Evolutionary conservation across 53 echinoderm and acorn worm species (phyloP), one percentile per base, ranked within the genome.

Genomic region (Zoroaster sp.): DNA sequence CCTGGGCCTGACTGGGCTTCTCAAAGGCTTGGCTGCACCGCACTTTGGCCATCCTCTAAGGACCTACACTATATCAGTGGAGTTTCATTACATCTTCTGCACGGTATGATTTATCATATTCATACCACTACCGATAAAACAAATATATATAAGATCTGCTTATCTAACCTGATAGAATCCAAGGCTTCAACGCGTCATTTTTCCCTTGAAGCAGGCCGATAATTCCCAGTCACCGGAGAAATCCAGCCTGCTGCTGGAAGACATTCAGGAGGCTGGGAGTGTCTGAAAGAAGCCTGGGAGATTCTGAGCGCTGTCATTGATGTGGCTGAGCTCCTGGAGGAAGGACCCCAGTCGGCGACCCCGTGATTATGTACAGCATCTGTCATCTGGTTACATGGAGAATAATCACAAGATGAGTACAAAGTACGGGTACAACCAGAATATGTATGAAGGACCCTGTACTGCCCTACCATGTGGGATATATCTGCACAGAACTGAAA

Each of bases 221-320:
- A 15, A 37, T 59, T 1, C 31, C 78, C 38, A 78, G 40, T 63
- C 63, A n/a, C 78, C 78, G 0, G 59, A 10, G n/a, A 34, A 69
- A 53, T 39, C 28, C 34, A 77, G 55, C 34, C 18, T 47, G 38
- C 28, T 1, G 31, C 35, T 86, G 30, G 45, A 90, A 85, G 28
- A 13, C 3, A 8, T 10, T 25, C 13, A 91, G 33, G n/a, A 91
- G 78, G 23, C 15, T 30, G 18, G 78, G 3, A 78, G 78, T 17
- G 85, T 41, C 35, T 86, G 51, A 69, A 91, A 1, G 77, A 91
- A 70, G 54, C 77, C 54, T 40, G 91, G 91, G 5, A 91, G 75
- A 8, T 14, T 18, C 20, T 78, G 86, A 14, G 68, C 4, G n/a
- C 15, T 38, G n/a, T 69, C 34, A 17, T 13, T 15, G 31, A 91